Evolutionary conservation across 1,140 invertebrate genomes (phyloP).

Genomic region (Ostrea edulis): DNA sequence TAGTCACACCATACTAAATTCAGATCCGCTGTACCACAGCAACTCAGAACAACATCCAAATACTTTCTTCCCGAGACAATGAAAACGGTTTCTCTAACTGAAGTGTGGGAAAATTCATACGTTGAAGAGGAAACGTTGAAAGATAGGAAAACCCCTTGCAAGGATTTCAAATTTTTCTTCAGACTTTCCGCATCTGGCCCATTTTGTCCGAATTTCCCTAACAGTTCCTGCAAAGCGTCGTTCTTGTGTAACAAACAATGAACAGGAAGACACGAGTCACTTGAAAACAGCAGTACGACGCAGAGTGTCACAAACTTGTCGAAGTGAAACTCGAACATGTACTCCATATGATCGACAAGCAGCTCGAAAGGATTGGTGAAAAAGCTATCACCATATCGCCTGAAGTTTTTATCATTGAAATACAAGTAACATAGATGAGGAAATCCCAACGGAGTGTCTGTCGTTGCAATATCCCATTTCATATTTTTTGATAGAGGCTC

Average conservation of each 20-base stretch:
- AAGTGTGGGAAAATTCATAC: constrained; percentile 5
- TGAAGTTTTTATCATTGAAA: neutral
- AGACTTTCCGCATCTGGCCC: neutral
- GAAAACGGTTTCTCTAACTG: neutral
- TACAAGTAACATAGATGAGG: constrained; percentile 10
- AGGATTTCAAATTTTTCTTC: neutral
- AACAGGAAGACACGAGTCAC: neutral
- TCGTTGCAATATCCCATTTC: neutral
- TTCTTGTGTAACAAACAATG: neutral
- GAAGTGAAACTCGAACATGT: constrained; percentile 1
- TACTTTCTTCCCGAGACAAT: neutral
- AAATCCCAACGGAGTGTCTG: neutral
- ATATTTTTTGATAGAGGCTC: neutral
- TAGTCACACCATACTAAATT: neutral
- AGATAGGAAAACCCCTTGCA: neutral
- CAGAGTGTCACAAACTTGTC: constrained; percentile 3
- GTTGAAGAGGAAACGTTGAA: neutral
- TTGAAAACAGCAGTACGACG: constrained; percentile 9
- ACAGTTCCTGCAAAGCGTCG: neutral
- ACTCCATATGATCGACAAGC: neutral
- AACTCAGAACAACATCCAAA: neutral
- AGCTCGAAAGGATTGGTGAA: neutral
- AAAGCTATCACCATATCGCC: neutral
- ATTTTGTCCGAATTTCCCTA: neutral
- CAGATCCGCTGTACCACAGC: neutral